Conservation (phyloP, 2,113 vertebrate species). For the Hippocampus comes region DNA sequence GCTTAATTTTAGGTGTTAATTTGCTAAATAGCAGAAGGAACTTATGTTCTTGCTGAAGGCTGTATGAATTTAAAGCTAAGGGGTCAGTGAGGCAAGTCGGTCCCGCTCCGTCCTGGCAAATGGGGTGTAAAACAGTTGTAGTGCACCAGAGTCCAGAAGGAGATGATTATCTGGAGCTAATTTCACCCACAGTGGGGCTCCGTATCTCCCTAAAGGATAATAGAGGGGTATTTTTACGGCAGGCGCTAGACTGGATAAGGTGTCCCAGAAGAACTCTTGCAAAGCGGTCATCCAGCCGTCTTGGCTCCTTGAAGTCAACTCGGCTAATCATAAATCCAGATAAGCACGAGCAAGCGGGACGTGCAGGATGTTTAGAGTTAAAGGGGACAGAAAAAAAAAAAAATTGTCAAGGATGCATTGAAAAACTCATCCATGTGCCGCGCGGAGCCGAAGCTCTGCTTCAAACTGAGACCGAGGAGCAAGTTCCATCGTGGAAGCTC, state of each 20-base stretch:
- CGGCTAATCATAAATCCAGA: slow-evolving; percentile 7
- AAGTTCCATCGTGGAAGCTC: background rate
- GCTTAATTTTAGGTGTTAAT: slow-evolving; percentile 36
- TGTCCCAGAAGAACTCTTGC: slow-evolving; percentile 21
- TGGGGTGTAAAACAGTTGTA: slow-evolving; percentile 52
- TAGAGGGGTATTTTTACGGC: slow-evolving; percentile 20
- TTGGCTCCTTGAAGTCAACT: slow-evolving; percentile 6
- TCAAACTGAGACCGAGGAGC: background rate
- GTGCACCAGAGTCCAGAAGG: slow-evolving; percentile 44
- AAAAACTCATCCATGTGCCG: slow-evolving; percentile 5
- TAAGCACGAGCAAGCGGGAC: background rate
- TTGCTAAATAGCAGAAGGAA: slow-evolving; percentile 11
- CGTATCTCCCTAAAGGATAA: slow-evolving; percentile 40
- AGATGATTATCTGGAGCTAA: slow-evolving; percentile 61
- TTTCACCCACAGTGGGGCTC: slow-evolving; percentile 42
- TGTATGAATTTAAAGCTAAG: slow-evolving; percentile 21
- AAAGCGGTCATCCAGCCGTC: slow-evolving; percentile 5
- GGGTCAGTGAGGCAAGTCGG: slow-evolving; percentile 32
- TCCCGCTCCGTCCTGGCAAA: slow-evolving; percentile 43
- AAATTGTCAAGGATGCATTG: slow-evolving; percentile 4
- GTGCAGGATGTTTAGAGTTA: background rate
- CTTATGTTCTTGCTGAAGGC: slow-evolving; percentile 5
- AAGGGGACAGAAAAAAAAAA: background rate
- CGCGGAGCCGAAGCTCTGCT: background rate
- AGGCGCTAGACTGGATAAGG: slow-evolving; percentile 25